Evolutionary conservation across 1,140 invertebrate species (phyloP), one percentile per base, ranked within the genome.

Genomic region (Bombus waltoni): DNA sequence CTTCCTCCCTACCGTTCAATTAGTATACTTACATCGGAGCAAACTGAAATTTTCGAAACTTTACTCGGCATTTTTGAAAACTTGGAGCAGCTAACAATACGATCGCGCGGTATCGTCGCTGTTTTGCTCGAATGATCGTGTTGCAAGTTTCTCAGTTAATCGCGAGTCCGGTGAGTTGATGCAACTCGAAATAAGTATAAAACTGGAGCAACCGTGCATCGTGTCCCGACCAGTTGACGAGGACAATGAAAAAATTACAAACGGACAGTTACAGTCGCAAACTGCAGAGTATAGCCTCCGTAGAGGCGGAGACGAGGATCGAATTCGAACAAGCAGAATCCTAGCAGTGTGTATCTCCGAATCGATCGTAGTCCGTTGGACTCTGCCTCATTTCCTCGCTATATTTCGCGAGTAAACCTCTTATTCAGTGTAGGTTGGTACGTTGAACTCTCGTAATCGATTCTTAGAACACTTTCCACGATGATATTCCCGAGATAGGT

Each of bases 371-470:
- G 32, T 28, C 35, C 25, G 38, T 53, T 68, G 22, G 62, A 70
- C 65, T 53, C 18, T 22, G 32, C 42, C 18, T 44, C 25, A 18
- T 72, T 72, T 57, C 79, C 38, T n/a, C 38, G 38, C 47, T 73
- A 42, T 47, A 81, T 81, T 73, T 81, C 22, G 15, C 40, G 22
- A 32, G 25, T 25, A 22, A 66, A 66, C 22, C 53, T 40, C 40
- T 73, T 57, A 53, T 65, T 44, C 70, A 35, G 11, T 44, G 32
- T 22, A 13, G 10, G 68, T 38, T 83, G 72, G 59, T 83, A 38
- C 81, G 59, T 76, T 83, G 72, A 83, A 75, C 81, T 83, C 72
- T 62, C 8, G 15, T 62, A 66, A 83, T 83, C 81, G 81, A 83
- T 83, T 83, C 71, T 66, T 83, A 66, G 81, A 83, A 76, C 44